Conservation (phyloP, 2,113 vertebrate genomes). For the Formicarius rufipectus region DNA sequence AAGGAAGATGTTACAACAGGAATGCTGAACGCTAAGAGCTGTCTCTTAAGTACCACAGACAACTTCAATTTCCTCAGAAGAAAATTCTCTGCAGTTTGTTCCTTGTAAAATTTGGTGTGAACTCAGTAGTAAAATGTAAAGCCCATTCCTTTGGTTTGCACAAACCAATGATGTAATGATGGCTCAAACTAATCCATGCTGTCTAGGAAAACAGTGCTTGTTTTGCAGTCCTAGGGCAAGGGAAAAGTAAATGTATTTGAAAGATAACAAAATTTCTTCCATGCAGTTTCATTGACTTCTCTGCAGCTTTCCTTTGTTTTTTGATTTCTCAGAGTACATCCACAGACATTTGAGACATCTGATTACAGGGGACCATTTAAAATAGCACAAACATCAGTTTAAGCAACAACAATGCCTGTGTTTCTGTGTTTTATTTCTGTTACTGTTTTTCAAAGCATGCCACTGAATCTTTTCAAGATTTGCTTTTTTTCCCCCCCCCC, state of each 20-base stretch:
- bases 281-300: background rate
- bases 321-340: background rate
- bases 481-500: rapidly evolving
- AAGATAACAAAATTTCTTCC: background rate
- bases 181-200: background rate
- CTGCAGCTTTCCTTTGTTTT: background rate
- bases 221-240: background rate
- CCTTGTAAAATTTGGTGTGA: background rate
- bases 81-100: background rate
- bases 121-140: background rate
- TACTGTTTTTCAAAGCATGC: background rate
- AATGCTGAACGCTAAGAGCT: background rate
- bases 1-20: background rate
- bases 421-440: background rate
- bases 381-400: background rate
- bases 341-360: background rate
- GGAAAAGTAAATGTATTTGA: background rate
- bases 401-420: background rate
- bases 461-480: background rate
- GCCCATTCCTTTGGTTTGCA: background rate
- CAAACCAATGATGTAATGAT: background rate
- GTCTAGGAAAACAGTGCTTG: background rate
- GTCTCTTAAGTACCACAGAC: background rate
- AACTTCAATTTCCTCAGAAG: background rate
- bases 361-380: background rate